Evolutionary conservation across 2,797 vertebrate species (phyloP).

Genomic region (Enoplosus armatus): DNA sequence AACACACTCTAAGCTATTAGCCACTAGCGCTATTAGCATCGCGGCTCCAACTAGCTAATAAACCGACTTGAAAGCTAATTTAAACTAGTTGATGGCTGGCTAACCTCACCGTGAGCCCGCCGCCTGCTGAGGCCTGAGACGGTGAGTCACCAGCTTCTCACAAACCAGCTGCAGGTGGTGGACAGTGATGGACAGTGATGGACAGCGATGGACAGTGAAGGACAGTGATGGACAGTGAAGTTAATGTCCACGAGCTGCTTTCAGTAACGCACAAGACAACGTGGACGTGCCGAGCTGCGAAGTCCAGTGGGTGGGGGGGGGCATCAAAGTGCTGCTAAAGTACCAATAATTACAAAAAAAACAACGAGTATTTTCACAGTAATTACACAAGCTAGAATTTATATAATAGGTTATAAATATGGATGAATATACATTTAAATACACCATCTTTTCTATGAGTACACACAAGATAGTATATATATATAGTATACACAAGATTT

Average conservation of each 20-base stretch:
- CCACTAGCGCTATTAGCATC: not conserved
- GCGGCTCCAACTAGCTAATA: not conserved
- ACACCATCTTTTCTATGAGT: too few relatives aligned
- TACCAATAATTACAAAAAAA: not conserved
- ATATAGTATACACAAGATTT: too few relatives aligned
- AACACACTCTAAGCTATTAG: not conserved
- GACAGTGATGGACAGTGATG: too few relatives aligned
- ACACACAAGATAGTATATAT: too few relatives aligned
- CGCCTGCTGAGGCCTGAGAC: not conserved
- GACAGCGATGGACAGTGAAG: too few relatives aligned
- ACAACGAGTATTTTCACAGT: not conserved
- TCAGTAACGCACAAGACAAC: not conserved
- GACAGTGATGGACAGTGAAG: too few relatives aligned
- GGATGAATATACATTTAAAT: too few relatives aligned
- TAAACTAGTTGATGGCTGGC: too few relatives aligned
- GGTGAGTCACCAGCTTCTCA: not conserved
- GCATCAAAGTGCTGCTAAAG: not conserved
- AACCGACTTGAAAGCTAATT: not conserved
- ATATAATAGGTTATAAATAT: too few relatives aligned
- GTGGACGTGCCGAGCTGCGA: not conserved
- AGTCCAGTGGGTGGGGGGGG: not conserved
- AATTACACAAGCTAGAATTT: not conserved
- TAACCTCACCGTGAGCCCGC: not conserved
- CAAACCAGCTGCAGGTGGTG: not conserved
- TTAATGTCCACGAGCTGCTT: too few relatives aligned